Percentiles rank a stretch among this genome's conserved stretches.
Conservation (phyloP, 2,888 invertebrate species). For the Hirtodrosophila cameraria region DNA sequence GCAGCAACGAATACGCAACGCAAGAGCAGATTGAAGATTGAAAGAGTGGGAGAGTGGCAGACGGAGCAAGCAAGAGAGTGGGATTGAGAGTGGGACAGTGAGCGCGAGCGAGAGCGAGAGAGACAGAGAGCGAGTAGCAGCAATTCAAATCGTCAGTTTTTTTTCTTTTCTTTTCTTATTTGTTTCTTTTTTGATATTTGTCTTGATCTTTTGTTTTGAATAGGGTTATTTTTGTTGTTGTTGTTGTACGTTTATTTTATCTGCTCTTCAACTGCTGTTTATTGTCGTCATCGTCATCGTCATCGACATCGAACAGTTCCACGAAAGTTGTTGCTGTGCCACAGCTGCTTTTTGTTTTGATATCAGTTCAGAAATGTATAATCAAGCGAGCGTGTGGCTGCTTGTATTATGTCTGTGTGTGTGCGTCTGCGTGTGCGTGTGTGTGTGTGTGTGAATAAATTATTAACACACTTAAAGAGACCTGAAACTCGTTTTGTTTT, state of each 20-base stretch:
- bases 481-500: conserved; percentile 41
- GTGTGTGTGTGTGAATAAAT: conserved; percentile 27
- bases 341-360: conserved; percentile 77
- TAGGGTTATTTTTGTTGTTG: conserved; percentile 45
- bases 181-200: conserved; percentile 44
- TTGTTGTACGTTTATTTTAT: conserved; percentile 46
- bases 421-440: background rate
- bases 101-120: conserved; percentile 15
- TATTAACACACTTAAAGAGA: conserved; percentile 47
- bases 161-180: conserved; percentile 29
- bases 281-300: conserved; percentile 50
- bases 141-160: conserved; percentile 40
- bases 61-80: conserved; percentile 17
- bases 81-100: conserved; percentile 5
- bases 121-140: conserved; percentile 9
- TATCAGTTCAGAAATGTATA: conserved; percentile 55
- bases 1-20: conserved; percentile 46
- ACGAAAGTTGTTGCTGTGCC: conserved; percentile 48
- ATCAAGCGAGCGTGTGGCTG: conserved; percentile 40
- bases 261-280: conserved; percentile 44
- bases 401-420: background rate
- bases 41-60: conserved; percentile 41
- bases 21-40: conserved; percentile 46
- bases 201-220: conserved; percentile 75
- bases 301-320: conserved; percentile 33